Percentiles rank a stretch among this genome's conserved stretches.
Evolutionary conservation across 2,113 vertebrate species (phyloP).

Genomic region (Miniopterus natalensis): DNA sequence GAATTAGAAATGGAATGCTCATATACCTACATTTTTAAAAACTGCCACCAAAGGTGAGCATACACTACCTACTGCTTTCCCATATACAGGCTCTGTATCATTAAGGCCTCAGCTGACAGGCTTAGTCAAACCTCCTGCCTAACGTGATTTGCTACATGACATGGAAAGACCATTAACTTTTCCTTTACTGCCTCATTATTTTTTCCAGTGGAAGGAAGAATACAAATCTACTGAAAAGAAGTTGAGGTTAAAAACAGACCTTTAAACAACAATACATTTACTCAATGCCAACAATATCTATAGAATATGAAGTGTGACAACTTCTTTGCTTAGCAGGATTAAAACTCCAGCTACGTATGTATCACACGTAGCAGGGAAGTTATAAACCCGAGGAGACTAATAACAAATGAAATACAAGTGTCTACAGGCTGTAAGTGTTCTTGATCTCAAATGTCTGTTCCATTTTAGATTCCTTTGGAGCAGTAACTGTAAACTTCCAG

Average conservation of each 20-base stretch:
- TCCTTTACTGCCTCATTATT: not conserved
- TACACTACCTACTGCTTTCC: not conserved
- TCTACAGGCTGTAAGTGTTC: not conserved
- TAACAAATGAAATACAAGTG: conserved; percentile 35
- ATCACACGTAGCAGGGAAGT: not conserved
- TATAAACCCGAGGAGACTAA: not conserved
- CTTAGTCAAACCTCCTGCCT: not conserved
- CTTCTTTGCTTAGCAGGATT: conserved; percentile 1
- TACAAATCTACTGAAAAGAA: conserved; percentile 34
- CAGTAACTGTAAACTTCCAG: conserved; percentile 41
- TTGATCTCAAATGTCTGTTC: conserved; percentile 6
- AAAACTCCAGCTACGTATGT: not conserved
- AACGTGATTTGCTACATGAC: not conserved
- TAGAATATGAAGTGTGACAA: not conserved
- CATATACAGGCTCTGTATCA: not conserved
- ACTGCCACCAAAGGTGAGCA: not conserved
- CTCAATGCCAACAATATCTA: not conserved
- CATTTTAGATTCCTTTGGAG: conserved; percentile 53
- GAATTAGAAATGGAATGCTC: not conserved
- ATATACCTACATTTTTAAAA: not conserved
- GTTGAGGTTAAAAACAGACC: not conserved
- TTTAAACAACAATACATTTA: conserved; percentile 24
- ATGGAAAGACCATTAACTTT: not conserved
- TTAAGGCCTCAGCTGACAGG: not conserved
- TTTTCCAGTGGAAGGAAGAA: not conserved